Evolutionary conservation across 2,888 invertebrate genomes (phyloP).

Genomic region (Ectemnius lituratus): DNA sequence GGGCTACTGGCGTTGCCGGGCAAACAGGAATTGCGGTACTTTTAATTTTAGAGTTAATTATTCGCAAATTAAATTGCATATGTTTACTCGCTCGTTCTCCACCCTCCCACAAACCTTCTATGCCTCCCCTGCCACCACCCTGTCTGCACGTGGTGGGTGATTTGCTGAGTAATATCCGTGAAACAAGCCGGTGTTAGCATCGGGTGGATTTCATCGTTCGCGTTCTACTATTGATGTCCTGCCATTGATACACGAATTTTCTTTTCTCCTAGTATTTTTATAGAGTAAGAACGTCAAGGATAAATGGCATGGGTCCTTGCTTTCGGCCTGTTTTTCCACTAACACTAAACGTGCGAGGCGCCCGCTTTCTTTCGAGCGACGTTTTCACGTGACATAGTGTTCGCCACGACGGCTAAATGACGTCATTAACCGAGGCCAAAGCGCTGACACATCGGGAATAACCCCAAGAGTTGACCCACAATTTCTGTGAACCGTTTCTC

Average conservation of each 20-base stretch:
- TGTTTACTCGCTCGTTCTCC: neutral
- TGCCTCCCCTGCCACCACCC: conserved; percentile 9
- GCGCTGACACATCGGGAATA: conserved; percentile 71
- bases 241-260: neutral
- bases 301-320: no score
- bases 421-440: conserved; percentile 71
- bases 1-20: neutral
- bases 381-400: conserved; percentile 47
- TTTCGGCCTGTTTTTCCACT: neutral
- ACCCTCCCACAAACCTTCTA: no score
- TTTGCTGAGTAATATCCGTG: conserved; percentile 41
- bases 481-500: conserved; percentile 51
- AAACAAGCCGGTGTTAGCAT: conserved; percentile 20
- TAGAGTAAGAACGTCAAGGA: no score
- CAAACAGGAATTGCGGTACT: conserved; percentile 35
- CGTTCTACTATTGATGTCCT: neutral
- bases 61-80: conserved; percentile 52
- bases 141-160: conserved; percentile 15
- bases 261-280: no score
- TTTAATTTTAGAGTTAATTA: conserved; percentile 55
- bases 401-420: conserved; percentile 69
- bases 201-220: neutral
- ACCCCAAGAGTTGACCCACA: conserved; percentile 64
- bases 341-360: neutral
- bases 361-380: conserved; percentile 28